A percentile compares a stretch with the other conserved stretches of the same genome.
phyloP scores from a whole-genome alignment of 2,797 vertebrate species.

The Hemibagrus guttatus region DNA sequence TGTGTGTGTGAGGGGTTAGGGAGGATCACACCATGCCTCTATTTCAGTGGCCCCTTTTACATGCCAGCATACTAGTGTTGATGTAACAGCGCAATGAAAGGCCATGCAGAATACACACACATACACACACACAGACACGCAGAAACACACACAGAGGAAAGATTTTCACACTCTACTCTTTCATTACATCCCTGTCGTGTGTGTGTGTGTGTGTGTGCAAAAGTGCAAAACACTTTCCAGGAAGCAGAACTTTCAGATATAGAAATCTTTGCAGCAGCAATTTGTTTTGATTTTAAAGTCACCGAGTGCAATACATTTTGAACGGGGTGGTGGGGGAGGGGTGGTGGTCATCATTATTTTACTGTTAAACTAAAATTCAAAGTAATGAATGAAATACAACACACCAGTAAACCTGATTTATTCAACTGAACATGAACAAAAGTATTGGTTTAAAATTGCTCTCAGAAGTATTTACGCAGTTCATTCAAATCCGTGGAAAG shows the following conservation, averaged over 20 bases:
- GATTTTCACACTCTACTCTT: constrained; percentile 43
- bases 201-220: constrained; percentile 30
- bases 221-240: not conserved
- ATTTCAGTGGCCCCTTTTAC: constrained; percentile 15
- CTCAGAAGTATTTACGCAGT: not conserved
- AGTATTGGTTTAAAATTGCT: not conserved
- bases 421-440: not conserved
- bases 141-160: not conserved
- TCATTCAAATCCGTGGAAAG: not conserved
- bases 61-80: constrained; percentile 35
- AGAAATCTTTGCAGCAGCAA: not conserved
- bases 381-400: not conserved
- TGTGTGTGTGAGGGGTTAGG: not conserved
- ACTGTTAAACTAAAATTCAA: no score
- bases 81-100: constrained; percentile 60
- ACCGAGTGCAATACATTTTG: no score
- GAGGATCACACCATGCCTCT: constrained; percentile 3
- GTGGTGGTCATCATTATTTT: no score
- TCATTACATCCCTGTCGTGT: constrained; percentile 18
- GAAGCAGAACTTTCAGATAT: not conserved
- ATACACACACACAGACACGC: constrained; percentile 15
- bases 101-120: constrained; percentile 58
- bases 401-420: not conserved
- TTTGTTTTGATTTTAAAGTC: not conserved
- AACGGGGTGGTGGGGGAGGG: no score